These are phyloP conservation scores for Creontiades dilutus DNA, from an alignment of 2,888 invertebrate genomes.

Conservation along the genomic window DNA sequence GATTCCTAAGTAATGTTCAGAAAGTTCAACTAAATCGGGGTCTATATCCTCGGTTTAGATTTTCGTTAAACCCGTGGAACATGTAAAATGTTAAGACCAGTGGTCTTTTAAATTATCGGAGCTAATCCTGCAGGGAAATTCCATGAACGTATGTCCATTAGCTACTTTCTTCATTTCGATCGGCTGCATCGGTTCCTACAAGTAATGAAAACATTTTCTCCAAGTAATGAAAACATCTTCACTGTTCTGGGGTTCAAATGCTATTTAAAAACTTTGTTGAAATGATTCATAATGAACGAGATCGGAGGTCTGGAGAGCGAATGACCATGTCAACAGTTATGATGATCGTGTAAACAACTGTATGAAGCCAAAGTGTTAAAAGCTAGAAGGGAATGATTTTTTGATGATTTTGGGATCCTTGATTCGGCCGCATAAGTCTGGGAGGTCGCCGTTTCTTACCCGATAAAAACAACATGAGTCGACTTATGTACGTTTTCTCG, in stretches of 20 bases:
- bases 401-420: constrained; percentile 29
- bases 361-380: background rate
- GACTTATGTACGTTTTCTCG: constrained; percentile 39
- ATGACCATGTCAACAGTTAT: constrained; percentile 33
- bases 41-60: too few relatives aligned
- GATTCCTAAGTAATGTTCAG: too few relatives aligned
- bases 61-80: too few relatives aligned
- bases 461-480: constrained; percentile 11
- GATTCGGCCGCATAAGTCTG: constrained; percentile 23
- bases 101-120: too few relatives aligned
- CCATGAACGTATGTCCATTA: background rate
- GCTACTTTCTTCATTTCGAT: background rate
- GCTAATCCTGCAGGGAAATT: too few relatives aligned
- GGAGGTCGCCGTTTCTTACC: background rate
- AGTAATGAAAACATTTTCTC: too few relatives aligned
- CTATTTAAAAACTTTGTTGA: background rate
- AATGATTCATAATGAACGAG: background rate
- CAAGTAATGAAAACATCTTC: constrained; percentile 8
- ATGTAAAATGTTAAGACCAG: too few relatives aligned
- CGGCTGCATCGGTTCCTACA: background rate
- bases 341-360: constrained; percentile 38
- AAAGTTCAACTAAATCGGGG: too few relatives aligned
- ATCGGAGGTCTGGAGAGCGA: background rate
- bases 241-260: background rate
- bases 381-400: constrained; percentile 10